phyloP scores from a whole-genome alignment of 2,797 vertebrate species.

The Artibeus jamaicensis region DNA sequence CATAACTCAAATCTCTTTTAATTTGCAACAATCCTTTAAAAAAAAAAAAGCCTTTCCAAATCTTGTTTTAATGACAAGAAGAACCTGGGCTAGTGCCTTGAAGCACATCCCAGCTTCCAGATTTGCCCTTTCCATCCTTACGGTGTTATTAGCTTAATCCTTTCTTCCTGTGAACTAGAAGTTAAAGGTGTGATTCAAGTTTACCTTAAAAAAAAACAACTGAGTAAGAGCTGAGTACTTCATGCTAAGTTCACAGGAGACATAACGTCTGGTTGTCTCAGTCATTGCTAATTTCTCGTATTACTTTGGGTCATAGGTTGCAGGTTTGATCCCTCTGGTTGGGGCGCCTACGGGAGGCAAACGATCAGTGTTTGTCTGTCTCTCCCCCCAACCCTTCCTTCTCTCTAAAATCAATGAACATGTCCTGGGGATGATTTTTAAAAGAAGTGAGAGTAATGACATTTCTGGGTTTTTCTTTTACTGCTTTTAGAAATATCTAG shows the following conservation, averaged over 20 bases:
- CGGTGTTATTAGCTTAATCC: background rate
- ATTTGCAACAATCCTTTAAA: background rate
- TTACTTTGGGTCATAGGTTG: background rate
- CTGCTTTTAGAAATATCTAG: conserved; percentile 28
- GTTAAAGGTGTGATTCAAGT: background rate
- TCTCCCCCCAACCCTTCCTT: too few relatives aligned
- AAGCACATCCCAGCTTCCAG: background rate
- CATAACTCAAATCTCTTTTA: background rate
- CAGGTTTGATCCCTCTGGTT: too few relatives aligned
- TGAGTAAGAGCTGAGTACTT: background rate
- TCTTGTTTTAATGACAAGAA: conserved; percentile 15
- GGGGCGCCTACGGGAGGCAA: too few relatives aligned
- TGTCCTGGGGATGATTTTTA: background rate
- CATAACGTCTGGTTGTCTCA: background rate
- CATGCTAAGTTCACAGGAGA: background rate
- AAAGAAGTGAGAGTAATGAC: background rate
- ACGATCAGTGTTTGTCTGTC: too few relatives aligned
- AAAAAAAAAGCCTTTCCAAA: background rate
- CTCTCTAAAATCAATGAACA: too few relatives aligned
- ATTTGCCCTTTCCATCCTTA: background rate
- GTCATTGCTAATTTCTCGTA: conserved; percentile 22
- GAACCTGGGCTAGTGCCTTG: background rate
- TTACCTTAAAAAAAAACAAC: background rate
- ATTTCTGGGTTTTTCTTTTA: background rate
- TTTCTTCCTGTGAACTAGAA: conserved; percentile 18